These are phyloP conservation scores for Chorisops tibialis DNA, from an alignment of 2,888 invertebrate genomes.

Conservation along the genomic window DNA sequence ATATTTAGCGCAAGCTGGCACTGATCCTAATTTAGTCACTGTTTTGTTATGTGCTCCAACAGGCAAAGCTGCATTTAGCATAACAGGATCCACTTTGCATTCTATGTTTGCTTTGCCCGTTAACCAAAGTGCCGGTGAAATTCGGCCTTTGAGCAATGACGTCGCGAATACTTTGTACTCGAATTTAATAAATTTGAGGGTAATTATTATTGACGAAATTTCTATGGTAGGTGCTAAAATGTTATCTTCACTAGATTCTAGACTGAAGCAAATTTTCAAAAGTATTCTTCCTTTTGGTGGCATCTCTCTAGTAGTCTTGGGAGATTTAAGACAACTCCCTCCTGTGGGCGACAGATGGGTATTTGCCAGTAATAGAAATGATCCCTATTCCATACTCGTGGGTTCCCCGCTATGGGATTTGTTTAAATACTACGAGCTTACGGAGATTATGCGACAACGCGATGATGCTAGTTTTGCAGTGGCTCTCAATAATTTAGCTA, in stretches of 20 bases:
- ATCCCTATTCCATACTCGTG: constrained; percentile 15
- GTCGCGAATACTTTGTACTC: no score
- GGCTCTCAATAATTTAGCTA: constrained; percentile 38
- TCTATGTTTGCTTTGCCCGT: not conserved
- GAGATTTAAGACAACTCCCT: constrained; percentile 43
- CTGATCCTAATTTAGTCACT: not conserved
- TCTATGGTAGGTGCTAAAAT: constrained; percentile 41
- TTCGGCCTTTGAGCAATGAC: no score
- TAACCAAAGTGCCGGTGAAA: not conserved
- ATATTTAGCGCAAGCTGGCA: not conserved
- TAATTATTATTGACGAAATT: constrained; percentile 44
- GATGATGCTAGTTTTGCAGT: constrained; percentile 37
- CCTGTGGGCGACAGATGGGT: constrained; percentile 39
- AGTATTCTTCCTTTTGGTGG: constrained; percentile 40
- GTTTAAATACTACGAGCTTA: constrained; percentile 39
- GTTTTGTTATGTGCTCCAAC: no score
- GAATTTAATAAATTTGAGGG: constrained; percentile 22
- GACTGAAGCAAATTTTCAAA: constrained; percentile 40
- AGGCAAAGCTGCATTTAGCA: no score
- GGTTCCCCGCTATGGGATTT: constrained; percentile 34
- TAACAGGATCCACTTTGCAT: no score
- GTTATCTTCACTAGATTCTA: constrained; percentile 31
- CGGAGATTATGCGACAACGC: constrained; percentile 41
- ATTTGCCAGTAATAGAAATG: constrained; percentile 31
- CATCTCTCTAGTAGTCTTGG: constrained; percentile 41